Evolutionary conservation across 2,797 vertebrate species (phyloP).

Genomic region (Centroberyx gerrardi): DNA sequence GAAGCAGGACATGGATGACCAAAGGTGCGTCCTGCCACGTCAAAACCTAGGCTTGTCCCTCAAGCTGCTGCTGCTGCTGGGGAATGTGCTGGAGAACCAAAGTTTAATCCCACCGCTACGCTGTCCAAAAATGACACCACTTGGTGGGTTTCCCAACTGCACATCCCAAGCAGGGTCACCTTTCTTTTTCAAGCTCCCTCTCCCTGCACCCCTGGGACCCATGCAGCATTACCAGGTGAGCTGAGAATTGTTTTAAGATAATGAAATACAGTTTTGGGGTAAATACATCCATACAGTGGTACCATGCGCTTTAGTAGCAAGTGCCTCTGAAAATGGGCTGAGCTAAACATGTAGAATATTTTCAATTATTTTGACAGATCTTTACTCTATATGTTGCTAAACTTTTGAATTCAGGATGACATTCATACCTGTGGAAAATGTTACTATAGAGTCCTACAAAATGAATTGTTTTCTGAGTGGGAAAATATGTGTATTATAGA

Average conservation of each 20-base stretch:
- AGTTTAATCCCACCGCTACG: constrained; percentile 30
- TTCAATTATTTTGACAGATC: too few species aligned
- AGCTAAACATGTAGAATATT: too few species aligned
- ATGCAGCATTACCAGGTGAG: constrained; percentile 70
- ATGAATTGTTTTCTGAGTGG: too few species aligned
- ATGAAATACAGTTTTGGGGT: background rate
- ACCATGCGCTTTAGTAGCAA: too few species aligned
- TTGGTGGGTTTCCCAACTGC: constrained; percentile 53
- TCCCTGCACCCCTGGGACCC: constrained; percentile 41
- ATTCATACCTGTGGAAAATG: too few species aligned
- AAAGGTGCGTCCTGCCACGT: constrained; percentile 1
- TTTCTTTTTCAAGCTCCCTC: constrained; percentile 65
- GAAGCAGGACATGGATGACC: constrained; percentile 1
- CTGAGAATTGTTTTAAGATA: background rate
- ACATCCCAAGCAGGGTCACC: constrained; percentile 53
- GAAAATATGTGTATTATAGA: too few species aligned
- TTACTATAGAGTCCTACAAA: too few species aligned
- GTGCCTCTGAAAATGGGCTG: too few species aligned
- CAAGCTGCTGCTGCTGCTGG: constrained; percentile 39
- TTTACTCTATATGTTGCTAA: too few species aligned
- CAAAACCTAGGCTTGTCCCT: constrained; percentile 6
- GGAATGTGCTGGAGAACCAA: constrained; percentile 22
- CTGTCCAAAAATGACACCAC: constrained; percentile 30
- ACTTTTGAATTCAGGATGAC: too few species aligned
- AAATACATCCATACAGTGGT: too few species aligned